Base-by-base conservation (phyloP, 2,113 vertebrate genomes). In the Pyrgilauda ruficollis region DNA sequence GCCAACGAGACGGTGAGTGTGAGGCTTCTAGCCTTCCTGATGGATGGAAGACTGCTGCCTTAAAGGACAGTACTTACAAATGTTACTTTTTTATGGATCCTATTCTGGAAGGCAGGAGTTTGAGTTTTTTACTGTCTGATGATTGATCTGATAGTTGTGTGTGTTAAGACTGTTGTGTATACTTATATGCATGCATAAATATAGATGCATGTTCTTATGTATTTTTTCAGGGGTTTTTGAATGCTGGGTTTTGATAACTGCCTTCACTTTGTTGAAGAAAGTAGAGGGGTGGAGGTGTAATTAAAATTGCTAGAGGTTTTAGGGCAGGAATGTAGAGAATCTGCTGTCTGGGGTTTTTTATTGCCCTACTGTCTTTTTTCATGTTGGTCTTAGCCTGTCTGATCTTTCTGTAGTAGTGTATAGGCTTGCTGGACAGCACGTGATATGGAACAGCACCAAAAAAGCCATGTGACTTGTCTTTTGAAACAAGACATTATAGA, bases 1-100 rank as follows among this genome's bases (percentile, higher is more conserved):
- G 99, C 99, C 89, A 98, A 98, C 74, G 99, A 99, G 98, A 98
- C 99, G 97, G 99, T 99, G 96, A 98, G 92, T 59, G 55, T 7
- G 21, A 52, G 46, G 13, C 68, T 63, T 44, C 43, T 1, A 1
- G 26, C 43, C 46, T 66, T 75, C 59, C 75, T 74, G 68, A 6
- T 10, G 1, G 4, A 3, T 63, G 43, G 24, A 37, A 27, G 22
- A 21, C 2, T 62, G 78, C 41, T 43, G 20, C 63, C 35, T 73
- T 85, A 19, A 41, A 79, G 37, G 31, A n/a, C 31, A 73, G 3
- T 23, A 6, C 58, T 53, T 69, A 17, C 9, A 66, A 23, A 39
- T 62, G 16, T 46, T 62, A 28, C 50, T 37, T 49, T 50, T 26
- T n/a, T 19, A 17, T 30, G 37, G 49, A 15, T 62, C 31, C 13